Percentiles rank a stretch among this genome's conserved stretches.
Conservation (phyloP, 1,140 invertebrate genomes). For the Sarcophaga peregrina region DNA sequence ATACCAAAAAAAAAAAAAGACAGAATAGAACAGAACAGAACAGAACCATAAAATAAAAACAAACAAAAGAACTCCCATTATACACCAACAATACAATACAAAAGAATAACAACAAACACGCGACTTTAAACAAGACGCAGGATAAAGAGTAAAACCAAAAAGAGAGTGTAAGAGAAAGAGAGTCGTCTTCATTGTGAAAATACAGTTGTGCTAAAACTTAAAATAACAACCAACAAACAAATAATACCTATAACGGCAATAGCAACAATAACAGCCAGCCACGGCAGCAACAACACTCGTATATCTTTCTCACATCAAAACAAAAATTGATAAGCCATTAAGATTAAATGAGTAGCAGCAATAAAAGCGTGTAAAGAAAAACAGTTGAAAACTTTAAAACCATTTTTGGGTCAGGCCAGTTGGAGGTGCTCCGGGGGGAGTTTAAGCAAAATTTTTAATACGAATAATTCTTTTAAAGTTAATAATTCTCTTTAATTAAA, state of each 20-base stretch:
- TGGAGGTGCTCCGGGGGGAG: constrained; percentile 43
- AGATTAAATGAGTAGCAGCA: background rate
- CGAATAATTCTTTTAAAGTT: background rate
- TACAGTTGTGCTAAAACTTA: background rate
- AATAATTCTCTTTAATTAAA: background rate
- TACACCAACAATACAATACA: background rate
- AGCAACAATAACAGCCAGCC: background rate
- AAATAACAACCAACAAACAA: background rate
- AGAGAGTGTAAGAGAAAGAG: too few relatives aligned
- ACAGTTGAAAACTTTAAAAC: background rate
- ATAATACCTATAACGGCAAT: background rate
- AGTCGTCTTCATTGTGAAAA: background rate
- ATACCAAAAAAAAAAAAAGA: background rate
- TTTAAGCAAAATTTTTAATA: background rate
- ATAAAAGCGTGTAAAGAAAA: background rate
- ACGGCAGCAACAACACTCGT: background rate
- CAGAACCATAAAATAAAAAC: background rate
- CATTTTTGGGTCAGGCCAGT: constrained; percentile 38
- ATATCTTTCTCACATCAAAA: too few relatives aligned
- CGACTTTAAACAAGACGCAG: constrained; percentile 26
- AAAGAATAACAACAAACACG: constrained; percentile 6
- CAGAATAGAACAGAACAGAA: background rate
- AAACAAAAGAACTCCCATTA: constrained; percentile 1
- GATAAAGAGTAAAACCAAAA: background rate
- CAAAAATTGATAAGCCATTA: too few relatives aligned